Percentiles rank a stretch among this genome's conserved stretches.
These are phyloP conservation scores for Melanchra persicariae DNA, from an alignment of 2,888 invertebrate species.

Conservation along the genomic window DNA sequence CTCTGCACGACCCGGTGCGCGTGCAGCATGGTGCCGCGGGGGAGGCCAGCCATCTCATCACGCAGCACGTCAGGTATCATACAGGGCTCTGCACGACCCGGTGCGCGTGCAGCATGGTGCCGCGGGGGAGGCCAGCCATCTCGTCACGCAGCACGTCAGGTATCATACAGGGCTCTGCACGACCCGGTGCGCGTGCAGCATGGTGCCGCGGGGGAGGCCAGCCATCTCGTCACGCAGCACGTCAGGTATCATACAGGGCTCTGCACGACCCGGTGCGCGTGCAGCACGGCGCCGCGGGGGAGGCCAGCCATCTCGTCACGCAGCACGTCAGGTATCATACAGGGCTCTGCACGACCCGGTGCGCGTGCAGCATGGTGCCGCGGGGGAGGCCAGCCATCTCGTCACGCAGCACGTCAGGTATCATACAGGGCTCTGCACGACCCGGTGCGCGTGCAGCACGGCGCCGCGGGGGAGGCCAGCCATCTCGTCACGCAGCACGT, in stretches of 20 bases:
- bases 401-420: too few species aligned
- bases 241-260: too few species aligned
- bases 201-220: constrained; percentile 97
- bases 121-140: constrained; percentile 98
- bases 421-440: constrained; percentile 98
- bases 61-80: too few species aligned
- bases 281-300: constrained; percentile 98
- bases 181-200: constrained; percentile 99
- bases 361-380: constrained; percentile 97
- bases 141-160: too few species aligned
- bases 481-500: constrained; percentile 97
- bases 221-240: constrained; percentile 97
- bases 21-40: constrained; percentile 98
- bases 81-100: constrained; percentile 98
- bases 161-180: too few species aligned
- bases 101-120: constrained; percentile 98
- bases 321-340: too few species aligned
- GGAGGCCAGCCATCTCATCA: constrained; percentile 98
- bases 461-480: constrained; percentile 98
- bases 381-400: constrained; percentile 98
- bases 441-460: constrained; percentile 98
- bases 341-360: constrained; percentile 98
- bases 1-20: constrained; percentile 97
- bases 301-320: constrained; percentile 98
- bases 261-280: constrained; percentile 98